Base-by-base conservation (phyloP, 2,797 vertebrate species). In the Ctenosaura bakeri region DNA sequence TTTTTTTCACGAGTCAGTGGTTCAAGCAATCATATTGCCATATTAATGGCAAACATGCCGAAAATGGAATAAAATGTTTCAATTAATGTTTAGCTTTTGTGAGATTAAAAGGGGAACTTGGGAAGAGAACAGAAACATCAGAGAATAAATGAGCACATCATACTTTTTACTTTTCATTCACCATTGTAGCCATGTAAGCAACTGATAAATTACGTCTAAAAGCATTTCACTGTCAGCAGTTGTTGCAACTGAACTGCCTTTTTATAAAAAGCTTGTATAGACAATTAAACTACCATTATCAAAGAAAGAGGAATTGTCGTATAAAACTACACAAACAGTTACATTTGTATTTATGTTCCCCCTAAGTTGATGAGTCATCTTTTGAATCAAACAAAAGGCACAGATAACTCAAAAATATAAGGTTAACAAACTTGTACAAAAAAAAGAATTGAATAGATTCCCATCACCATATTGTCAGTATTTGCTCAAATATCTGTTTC, bases 101-200 rank as follows among this genome's bases (percentile, higher is more conserved):
- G 76, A 81, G 82, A 59, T 59, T 79, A 46, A 85, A 81, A 54
- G 12, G 0, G 71, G 85, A 66, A 80, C 91, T 91, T 22, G 69
- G 62, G 2, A 52, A 92, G 80, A 71, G 50, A 76, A 78, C 0
- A 2, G 86, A 73, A 84, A 90, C 66, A 88, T n/a, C 62, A 64
- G 62, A 86, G 90, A 94, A 83, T 35, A 90, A 92, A 83, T 82
- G 91, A 91, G 66, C 76, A 89, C 56, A 1, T 78, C 50, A 90
- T 5, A 20, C 64, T 91, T 32, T 8, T 29, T 66, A 35, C 88
- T 89, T 88, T 94, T 69, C 85, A 66, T 84, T 94, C 94, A 0
- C 78, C 94, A 0, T 78, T 64, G 93, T 94, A 95, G 89, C 90
- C 92, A 95, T 92, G 91, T 54, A 94, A 96, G 95, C 89, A 91